These are phyloP conservation scores for Lasiommata megera DNA, from an alignment of 2,888 invertebrate species.

Conservation along the genomic window DNA sequence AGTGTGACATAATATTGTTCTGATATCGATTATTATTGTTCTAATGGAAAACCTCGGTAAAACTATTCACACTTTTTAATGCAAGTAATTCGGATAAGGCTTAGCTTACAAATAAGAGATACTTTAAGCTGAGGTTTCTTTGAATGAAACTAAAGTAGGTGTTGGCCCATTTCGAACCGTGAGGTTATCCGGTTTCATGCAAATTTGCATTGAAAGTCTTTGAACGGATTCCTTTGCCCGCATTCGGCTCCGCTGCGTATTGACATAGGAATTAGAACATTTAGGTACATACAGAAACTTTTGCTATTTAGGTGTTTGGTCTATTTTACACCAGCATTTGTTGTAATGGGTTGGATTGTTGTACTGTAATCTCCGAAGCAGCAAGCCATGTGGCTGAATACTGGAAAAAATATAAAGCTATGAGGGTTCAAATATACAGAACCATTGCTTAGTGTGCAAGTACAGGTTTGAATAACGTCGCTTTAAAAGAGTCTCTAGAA, in stretches of 20 bases:
- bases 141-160: constrained; percentile 17
- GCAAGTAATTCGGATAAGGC: constrained; percentile 1
- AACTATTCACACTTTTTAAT: not conserved
- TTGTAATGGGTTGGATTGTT: not conserved
- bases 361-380: too few relatives aligned
- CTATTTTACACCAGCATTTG: not conserved
- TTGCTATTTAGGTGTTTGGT: constrained; percentile 14
- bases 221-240: constrained; percentile 27
- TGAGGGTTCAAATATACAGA: too few relatives aligned
- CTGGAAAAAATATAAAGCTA: too few relatives aligned
- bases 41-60: too few relatives aligned
- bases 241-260: constrained; percentile 24
- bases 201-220: constrained; percentile 31
- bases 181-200: constrained; percentile 24
- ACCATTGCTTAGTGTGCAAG: too few relatives aligned
- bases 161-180: constrained; percentile 15
- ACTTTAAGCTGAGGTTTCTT: constrained; percentile 22
- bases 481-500: too few relatives aligned
- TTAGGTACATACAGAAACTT: constrained; percentile 13
- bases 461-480: too few relatives aligned
- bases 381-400: too few relatives aligned
- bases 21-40: too few relatives aligned
- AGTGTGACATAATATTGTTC: too few relatives aligned
- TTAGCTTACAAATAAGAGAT: constrained; percentile 9
- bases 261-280: constrained; percentile 29